Evolutionary conservation across 2,888 invertebrate genomes (phyloP), one percentile per base, ranked within the genome.

Genomic region (Erebia palarica): DNA sequence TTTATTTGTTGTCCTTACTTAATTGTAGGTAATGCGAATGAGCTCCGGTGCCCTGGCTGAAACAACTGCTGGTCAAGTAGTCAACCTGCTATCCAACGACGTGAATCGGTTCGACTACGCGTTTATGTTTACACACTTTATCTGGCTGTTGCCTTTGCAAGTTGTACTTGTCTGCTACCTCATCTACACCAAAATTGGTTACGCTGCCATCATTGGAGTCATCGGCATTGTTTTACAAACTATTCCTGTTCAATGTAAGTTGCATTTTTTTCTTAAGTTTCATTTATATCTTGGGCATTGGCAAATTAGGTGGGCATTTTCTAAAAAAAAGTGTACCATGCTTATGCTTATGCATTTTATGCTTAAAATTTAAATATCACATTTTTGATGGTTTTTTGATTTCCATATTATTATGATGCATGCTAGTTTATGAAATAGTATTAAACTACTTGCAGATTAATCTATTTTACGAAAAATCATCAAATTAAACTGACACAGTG

Each of bases 11-110:
- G 36, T 36, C 5, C 7, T 36, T 65, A 55, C 60, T 42, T 27
- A 42, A 44, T 68, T 69, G 11, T 78, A 94, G 94, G 94, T 94
- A 70, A 91, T 95, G 86, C 93, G 94, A 75, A 94, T 98, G 81
- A 97, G 96, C 77, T 96, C 96, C 81, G 96, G 96, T 53, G 97
- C 98, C 0, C 88, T 98, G 64, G 96, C 96, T n/a, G 95, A 97
- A 85, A 98, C 98, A 0, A 93, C 98, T 0, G 96, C 97, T 0
- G 99, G 99, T 0, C 98, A 98, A 87, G 96, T 99, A 68, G 96
- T 99, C 14, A 99, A 99, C 90, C 92, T 99, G 7, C 94, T 99
- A 68, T 98, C 98, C 7, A 99, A 99, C 82, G 99, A 99, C 86
- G 98, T 99, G 11, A 97, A 96, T 86, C 96, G 98, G 57, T 97